Evolutionary conservation across 2,888 invertebrate genomes (phyloP).

Genomic region (Lysandra coridon): DNA sequence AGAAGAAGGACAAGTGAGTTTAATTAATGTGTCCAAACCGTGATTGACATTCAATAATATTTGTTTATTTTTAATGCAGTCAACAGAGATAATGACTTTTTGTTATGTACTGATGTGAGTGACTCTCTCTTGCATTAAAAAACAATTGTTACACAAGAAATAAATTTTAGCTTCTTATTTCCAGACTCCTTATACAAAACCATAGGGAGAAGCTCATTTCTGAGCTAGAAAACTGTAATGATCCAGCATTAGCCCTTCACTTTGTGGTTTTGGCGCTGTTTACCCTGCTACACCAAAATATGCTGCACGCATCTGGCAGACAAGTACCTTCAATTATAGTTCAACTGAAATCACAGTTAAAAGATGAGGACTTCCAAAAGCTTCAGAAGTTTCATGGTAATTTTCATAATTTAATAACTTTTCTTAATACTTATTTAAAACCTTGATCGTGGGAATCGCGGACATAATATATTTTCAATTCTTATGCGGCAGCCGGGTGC

Average conservation of each 20-base stretch:
- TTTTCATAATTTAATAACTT: background rate
- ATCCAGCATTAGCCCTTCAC: slow-evolving; percentile 90
- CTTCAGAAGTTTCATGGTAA: slow-evolving; percentile 90
- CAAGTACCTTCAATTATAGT: slow-evolving; percentile 91
- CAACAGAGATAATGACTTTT: background rate
- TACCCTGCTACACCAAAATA: slow-evolving; percentile 88
- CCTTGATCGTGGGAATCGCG: too few species aligned
- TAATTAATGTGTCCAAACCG: slow-evolving; percentile 1
- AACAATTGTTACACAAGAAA: background rate
- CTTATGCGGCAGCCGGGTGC: too few species aligned
- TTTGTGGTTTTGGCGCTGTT: slow-evolving; percentile 89
- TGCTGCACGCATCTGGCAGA: slow-evolving; percentile 95
- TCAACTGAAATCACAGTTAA: slow-evolving; percentile 86
- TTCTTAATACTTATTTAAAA: background rate
- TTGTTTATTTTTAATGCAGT: background rate
- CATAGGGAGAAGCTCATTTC: slow-evolving; percentile 91
- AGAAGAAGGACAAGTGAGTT: slow-evolving; percentile 87
- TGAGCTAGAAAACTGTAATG: slow-evolving; percentile 86
- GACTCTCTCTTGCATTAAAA: background rate
- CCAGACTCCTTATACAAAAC: slow-evolving; percentile 85
- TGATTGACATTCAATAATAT: background rate
- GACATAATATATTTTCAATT: too few species aligned
- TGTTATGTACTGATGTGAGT: background rate
- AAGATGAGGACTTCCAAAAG: slow-evolving; percentile 82
- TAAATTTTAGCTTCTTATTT: slow-evolving; percentile 43